Evolutionary conservation across 2,888 invertebrate genomes (phyloP).

Genomic region (Cephus nigrinus): DNA sequence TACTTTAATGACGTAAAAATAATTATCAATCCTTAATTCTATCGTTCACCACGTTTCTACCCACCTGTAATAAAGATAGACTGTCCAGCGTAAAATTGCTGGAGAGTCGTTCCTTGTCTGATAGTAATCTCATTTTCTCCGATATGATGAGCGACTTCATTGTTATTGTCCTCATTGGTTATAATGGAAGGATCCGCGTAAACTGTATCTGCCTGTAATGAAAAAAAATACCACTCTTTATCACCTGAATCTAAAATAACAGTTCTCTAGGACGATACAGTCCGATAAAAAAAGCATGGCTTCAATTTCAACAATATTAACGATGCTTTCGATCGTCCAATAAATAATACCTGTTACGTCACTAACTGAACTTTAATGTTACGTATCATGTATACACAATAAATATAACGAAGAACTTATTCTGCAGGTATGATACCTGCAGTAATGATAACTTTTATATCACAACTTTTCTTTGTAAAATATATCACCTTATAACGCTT

Average conservation of each 20-base stretch:
- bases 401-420: neutral
- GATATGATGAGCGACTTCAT: constrained; percentile 35
- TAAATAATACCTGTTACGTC: neutral
- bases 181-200: constrained; percentile 30
- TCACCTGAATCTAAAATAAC: neutral
- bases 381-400: neutral
- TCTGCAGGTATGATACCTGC: neutral
- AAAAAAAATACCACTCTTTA: neutral
- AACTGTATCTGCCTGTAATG: constrained; percentile 32
- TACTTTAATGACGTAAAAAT: neutral
- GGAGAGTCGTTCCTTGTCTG: constrained; percentile 53
- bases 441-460: neutral
- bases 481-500: neutral
- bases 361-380: neutral
- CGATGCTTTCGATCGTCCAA: neutral
- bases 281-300: neutral
- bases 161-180: constrained; percentile 44
- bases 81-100: constrained; percentile 57
- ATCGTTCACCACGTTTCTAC: neutral
- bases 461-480: neutral
- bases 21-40: neutral
- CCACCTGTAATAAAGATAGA: constrained; percentile 56
- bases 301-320: neutral
- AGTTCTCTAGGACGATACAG: neutral
- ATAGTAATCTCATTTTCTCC: constrained; percentile 31